Evolutionary conservation across 2,113 vertebrate genomes (phyloP).

Genomic region (Danionella cerebrum): DNA sequence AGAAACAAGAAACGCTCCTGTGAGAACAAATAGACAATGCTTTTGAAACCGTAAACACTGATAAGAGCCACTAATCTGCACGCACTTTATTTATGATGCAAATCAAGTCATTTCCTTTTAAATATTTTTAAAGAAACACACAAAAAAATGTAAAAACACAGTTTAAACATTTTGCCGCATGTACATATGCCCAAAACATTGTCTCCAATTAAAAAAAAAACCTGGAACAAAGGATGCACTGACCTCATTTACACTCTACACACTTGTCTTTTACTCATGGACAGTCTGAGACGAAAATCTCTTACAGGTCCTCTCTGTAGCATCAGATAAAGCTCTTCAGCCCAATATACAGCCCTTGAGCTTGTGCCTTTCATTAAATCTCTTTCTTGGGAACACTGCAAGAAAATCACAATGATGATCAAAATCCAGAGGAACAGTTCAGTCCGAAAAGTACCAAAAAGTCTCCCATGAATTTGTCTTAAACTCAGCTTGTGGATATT

Average conservation of each 20-base stretch:
- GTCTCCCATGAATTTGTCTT: too few species aligned
- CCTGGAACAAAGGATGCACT: too few species aligned
- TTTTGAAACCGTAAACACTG: not conserved
- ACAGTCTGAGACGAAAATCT: not conserved
- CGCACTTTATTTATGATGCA: not conserved
- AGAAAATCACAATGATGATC: not conserved
- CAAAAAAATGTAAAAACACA: not conserved
- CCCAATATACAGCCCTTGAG: not conserved
- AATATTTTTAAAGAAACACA: not conserved
- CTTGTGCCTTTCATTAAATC: slow-evolving; percentile 7
- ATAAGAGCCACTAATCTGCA: not conserved
- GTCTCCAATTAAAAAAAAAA: too few species aligned
- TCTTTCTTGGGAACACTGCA: not conserved
- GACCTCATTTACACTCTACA: not conserved
- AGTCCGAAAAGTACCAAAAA: too few species aligned
- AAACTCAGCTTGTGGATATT: too few species aligned
- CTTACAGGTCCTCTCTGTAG: not conserved
- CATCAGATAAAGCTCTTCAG: not conserved
- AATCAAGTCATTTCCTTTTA: not conserved
- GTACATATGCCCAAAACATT: too few species aligned
- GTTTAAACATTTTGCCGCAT: too few species aligned
- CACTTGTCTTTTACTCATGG: not conserved
- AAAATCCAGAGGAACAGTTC: not conserved
- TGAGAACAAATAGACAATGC: not conserved
- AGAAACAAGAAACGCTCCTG: not conserved